A percentile compares a stretch with the other conserved stretches of the same genome.
Evolutionary conservation across 30 jellyfish, hydroid and myxozoan species (phyloP).

Genomic region (Hydractinia echinata): DNA sequence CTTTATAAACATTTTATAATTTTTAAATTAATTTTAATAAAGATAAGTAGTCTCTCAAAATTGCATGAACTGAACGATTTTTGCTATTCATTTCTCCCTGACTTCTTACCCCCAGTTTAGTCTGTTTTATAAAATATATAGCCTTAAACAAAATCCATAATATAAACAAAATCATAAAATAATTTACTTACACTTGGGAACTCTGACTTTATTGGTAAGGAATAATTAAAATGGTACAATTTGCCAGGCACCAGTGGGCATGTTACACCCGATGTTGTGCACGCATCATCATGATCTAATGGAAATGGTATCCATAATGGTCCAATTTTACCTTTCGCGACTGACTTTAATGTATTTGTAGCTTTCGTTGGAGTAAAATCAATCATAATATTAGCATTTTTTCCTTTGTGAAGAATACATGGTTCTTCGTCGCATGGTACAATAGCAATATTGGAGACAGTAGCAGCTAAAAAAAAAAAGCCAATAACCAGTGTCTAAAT

Average conservation of each 20-base stretch:
- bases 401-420: neutral
- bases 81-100: too few species aligned
- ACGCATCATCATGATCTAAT: neutral
- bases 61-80: too few species aligned
- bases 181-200: conserved; percentile 8
- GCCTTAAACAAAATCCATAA: too few species aligned
- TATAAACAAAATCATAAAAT: neutral
- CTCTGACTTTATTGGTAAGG: neutral
- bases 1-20: too few species aligned
- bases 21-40: too few species aligned
- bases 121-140: too few species aligned
- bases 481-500: too few species aligned
- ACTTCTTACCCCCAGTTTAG: too few species aligned
- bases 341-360: neutral
- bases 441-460: conserved; percentile 8
- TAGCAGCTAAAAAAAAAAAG: too few species aligned
- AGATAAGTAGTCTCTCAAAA: too few species aligned
- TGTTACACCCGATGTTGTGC: conserved; percentile 1
- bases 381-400: neutral
- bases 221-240: neutral
- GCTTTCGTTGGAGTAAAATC: neutral
- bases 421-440: conserved; percentile 17
- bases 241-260: conserved; percentile 8
- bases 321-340: neutral
- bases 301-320: conserved; percentile 19